Percentiles rank a stretch among this genome's conserved stretches.
phyloP scores from a whole-genome alignment of 2,888 invertebrate genomes.

The Nebria salina region DNA sequence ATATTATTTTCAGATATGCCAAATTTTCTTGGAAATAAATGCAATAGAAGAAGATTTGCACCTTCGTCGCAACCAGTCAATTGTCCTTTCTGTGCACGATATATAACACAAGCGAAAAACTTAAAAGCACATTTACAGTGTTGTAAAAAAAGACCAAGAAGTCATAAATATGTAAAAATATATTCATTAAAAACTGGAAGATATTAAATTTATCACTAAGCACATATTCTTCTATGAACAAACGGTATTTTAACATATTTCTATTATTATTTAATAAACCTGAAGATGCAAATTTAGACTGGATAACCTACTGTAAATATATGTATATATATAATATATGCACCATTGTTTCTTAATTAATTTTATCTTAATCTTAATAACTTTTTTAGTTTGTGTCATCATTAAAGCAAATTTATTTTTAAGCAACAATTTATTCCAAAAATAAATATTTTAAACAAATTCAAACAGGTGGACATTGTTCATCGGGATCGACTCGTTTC shows the following conservation, averaged over 20 bases:
- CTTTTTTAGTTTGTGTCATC: background rate
- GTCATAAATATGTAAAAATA: background rate
- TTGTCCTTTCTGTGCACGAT: slow-evolving; percentile 35
- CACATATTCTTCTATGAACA: background rate
- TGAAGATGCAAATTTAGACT: background rate
- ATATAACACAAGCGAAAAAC: slow-evolving; percentile 40
- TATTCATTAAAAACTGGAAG: background rate
- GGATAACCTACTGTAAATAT: background rate
- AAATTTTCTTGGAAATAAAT: slow-evolving; percentile 7
- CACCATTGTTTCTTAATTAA: background rate
- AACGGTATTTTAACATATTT: background rate
- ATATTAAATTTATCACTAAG: background rate
- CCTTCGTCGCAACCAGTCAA: slow-evolving; percentile 30
- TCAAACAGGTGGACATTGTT: slow-evolving; percentile 58
- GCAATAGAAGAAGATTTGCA: slow-evolving; percentile 9
- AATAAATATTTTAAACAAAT: background rate
- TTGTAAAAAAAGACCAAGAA: slow-evolving; percentile 26
- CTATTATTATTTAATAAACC: background rate
- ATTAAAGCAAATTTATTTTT: no score
- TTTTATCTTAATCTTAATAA: no score
- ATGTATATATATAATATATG: background rate
- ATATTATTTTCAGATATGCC: slow-evolving; percentile 9
- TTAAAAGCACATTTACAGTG: slow-evolving; percentile 36
- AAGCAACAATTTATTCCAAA: background rate
- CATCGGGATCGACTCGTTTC: slow-evolving; percentile 59